Evolutionary conservation across 2,113 vertebrate genomes (phyloP).

Genomic region (Mastomys natalensis): DNA sequence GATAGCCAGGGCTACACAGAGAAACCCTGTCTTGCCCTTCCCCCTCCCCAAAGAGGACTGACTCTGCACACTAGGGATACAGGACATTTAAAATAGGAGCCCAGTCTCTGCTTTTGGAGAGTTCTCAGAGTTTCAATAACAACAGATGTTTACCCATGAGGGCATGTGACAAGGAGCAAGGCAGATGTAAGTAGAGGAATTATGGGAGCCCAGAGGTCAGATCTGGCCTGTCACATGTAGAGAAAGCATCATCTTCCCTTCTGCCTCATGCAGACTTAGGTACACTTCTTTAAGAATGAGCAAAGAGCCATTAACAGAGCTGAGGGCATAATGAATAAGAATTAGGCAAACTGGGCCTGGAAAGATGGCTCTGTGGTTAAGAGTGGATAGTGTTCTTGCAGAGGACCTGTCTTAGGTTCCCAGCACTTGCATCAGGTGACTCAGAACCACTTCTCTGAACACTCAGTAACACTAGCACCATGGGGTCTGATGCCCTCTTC

Average conservation of each 20-base stretch:
- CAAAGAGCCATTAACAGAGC: constrained; percentile 15
- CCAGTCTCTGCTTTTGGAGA: background rate
- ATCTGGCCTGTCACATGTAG: background rate
- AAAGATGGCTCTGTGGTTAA: background rate
- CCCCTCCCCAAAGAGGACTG: background rate
- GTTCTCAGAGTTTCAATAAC: background rate
- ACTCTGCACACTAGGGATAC: background rate
- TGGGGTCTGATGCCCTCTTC: background rate
- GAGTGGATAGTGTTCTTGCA: background rate
- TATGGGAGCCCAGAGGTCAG: background rate
- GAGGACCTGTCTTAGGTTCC: background rate
- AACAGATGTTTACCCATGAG: background rate
- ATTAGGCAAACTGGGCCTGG: background rate
- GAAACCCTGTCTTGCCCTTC: background rate
- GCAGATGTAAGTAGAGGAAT: background rate
- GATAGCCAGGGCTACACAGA: background rate
- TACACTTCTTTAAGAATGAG: constrained; percentile 25
- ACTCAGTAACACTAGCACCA: background rate
- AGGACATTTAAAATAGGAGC: constrained; percentile 41
- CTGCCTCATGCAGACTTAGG: background rate
- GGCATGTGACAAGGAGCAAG: background rate
- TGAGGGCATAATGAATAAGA: background rate
- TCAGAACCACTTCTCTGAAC: background rate
- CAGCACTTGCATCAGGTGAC: background rate
- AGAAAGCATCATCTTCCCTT: background rate